Evolutionary conservation across 2,797 vertebrate genomes (phyloP).

Genomic region (Aldrovandia affinis): DNA sequence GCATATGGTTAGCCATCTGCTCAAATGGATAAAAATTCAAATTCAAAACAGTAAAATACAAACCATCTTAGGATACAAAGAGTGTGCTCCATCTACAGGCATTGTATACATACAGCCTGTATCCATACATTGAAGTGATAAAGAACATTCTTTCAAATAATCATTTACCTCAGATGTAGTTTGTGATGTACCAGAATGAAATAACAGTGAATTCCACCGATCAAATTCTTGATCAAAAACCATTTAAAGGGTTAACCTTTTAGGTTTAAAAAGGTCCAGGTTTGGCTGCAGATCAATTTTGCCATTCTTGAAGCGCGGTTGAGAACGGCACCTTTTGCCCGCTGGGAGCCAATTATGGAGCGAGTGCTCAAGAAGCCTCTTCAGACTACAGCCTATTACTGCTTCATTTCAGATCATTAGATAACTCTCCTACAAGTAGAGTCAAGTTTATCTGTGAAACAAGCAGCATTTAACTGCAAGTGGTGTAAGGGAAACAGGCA

Average conservation of each 20-base stretch:
- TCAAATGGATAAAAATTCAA: no score
- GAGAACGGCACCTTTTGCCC: not conserved
- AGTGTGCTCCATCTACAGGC: no score
- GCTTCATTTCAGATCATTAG: slow-evolving; percentile 3
- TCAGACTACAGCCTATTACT: slow-evolving; percentile 12
- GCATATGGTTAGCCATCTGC: no score
- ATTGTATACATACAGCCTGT: no score
- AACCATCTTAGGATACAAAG: no score
- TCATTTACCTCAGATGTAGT: no score
- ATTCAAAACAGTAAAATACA: no score
- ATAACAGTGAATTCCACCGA: not conserved
- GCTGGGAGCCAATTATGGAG: not conserved
- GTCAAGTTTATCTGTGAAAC: not conserved
- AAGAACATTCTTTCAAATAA: no score
- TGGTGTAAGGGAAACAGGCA: not conserved
- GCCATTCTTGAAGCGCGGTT: not conserved
- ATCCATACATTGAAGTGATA: no score
- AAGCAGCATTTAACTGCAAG: not conserved
- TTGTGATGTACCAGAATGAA: not conserved
- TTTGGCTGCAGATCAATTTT: not conserved
- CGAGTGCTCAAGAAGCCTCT: slow-evolving; percentile 3
- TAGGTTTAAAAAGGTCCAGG: not conserved
- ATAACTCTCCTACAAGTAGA: not conserved
- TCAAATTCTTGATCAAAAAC: not conserved
- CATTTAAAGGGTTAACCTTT: slow-evolving; percentile 1